Percentiles rank a stretch among this genome's conserved stretches.
These are phyloP conservation scores for Limenitis arthemis DNA, from an alignment of 2,888 invertebrate species.

Conservation along the genomic window DNA sequence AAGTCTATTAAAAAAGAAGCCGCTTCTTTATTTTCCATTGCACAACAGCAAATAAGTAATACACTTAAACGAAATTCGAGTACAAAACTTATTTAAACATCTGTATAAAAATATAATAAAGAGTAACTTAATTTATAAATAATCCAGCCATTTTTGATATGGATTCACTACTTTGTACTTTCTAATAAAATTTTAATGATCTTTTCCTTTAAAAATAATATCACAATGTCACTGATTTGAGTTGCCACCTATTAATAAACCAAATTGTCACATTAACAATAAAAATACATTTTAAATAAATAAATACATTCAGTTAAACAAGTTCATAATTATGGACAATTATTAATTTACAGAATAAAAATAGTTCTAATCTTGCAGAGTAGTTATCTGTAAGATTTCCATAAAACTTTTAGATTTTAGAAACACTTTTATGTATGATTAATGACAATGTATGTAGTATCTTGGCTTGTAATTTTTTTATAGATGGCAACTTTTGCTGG, in stretches of 20 bases:
- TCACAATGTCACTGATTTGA: slow-evolving; percentile 14
- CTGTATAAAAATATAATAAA: slow-evolving; percentile 16
- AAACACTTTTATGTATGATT: too few relatives aligned
- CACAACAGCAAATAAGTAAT: slow-evolving; percentile 16
- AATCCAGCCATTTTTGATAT: slow-evolving; percentile 10
- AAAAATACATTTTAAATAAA: too few relatives aligned
- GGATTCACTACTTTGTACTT: slow-evolving; percentile 24
- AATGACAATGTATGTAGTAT: too few relatives aligned
- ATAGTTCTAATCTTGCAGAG: too few relatives aligned
- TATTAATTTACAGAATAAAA: too few relatives aligned
- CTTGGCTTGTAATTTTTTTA: too few relatives aligned
- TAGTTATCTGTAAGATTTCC: too few relatives aligned
- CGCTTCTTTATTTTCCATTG: slow-evolving; percentile 18
- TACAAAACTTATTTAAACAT: slow-evolving; percentile 13
- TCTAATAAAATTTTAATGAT: slow-evolving; percentile 6
- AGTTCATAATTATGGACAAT: too few relatives aligned
- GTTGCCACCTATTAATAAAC: not conserved
- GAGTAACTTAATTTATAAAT: slow-evolving; percentile 14
- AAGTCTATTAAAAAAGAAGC: slow-evolving; percentile 11
- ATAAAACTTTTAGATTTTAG: too few relatives aligned
- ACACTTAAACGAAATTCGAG: slow-evolving; percentile 8
- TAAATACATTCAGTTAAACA: too few relatives aligned
- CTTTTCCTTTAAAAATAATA: slow-evolving; percentile 19
- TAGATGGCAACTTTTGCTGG: too few relatives aligned
- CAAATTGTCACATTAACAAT: too few relatives aligned